A percentile compares a stretch with the other conserved stretches of the same genome.
phyloP scores from a whole-genome alignment of 2,888 invertebrate species.

The Adineta ricciae region DNA sequence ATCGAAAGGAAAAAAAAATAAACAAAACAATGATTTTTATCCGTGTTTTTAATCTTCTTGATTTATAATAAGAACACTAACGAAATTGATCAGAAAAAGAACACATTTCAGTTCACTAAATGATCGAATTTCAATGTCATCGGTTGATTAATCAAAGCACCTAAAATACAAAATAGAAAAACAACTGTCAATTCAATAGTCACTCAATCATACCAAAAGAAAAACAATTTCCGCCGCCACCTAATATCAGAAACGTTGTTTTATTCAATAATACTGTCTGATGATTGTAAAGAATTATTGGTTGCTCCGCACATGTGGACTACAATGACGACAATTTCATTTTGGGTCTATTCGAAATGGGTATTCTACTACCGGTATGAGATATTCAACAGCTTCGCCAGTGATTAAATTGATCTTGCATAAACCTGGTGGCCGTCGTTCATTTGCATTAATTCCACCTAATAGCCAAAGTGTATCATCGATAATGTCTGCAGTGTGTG shows the following conservation, averaged over 20 bases:
- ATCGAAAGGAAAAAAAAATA: no score
- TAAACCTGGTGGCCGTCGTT: slow-evolving; percentile 43
- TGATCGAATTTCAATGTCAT: neutral
- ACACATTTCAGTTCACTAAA: neutral
- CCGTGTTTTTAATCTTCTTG: no score
- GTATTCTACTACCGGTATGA: slow-evolving; percentile 42
- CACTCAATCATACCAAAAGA: slow-evolving; percentile 49
- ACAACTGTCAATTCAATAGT: no score
- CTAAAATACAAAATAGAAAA: neutral
- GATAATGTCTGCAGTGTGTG: slow-evolving; percentile 47
- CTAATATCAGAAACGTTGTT: slow-evolving; percentile 43
- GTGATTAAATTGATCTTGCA: slow-evolving; percentile 43
- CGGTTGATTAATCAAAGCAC: neutral
- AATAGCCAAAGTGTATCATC: slow-evolving; percentile 43
- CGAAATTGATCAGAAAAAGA: neutral
- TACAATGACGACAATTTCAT: slow-evolving; percentile 37
- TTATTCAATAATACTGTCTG: slow-evolving; percentile 40
- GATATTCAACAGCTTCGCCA: slow-evolving; percentile 40
- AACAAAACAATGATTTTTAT: no score
- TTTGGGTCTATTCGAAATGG: neutral
- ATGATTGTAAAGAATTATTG: slow-evolving; percentile 47
- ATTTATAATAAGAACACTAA: neutral
- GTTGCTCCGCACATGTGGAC: slow-evolving; percentile 39
- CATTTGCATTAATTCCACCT: slow-evolving; percentile 46
- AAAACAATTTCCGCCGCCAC: slow-evolving; percentile 54